These are phyloP conservation scores for Cryptosula pallasiana DNA, from an alignment of 2,888 invertebrate species.

Conservation along the genomic window DNA sequence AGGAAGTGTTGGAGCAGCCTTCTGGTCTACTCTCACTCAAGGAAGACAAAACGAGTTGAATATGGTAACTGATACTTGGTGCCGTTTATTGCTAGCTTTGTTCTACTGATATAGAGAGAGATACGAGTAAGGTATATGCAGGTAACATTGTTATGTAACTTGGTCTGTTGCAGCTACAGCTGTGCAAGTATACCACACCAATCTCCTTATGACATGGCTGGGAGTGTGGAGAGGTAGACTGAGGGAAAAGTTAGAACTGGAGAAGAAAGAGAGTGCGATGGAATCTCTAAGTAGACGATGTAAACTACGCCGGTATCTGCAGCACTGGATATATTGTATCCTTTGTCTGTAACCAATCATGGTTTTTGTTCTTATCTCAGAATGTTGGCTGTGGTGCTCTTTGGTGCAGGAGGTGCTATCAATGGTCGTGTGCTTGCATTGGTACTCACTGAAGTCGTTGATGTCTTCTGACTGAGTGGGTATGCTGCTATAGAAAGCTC, in stretches of 20 bases:
- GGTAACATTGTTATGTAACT: no score
- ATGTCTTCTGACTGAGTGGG: no score
- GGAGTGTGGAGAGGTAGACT: slow-evolving; percentile 34
- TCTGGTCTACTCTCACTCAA: not conserved
- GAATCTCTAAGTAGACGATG: slow-evolving; percentile 32
- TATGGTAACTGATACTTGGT: not conserved
- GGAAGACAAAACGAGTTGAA: slow-evolving; percentile 6
- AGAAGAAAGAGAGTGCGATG: slow-evolving; percentile 35
- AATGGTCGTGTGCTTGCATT: no score
- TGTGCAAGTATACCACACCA: not conserved
- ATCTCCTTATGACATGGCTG: slow-evolving; percentile 32
- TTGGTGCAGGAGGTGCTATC: no score
- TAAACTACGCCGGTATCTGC: slow-evolving; percentile 33
- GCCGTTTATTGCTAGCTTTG: no score
- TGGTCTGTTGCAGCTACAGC: not conserved
- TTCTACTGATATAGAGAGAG: no score
- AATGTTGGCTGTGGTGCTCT: no score
- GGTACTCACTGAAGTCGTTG: no score
- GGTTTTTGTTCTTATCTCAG: no score
- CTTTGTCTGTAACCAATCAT: no score
- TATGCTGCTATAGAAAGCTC: no score
- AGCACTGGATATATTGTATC: slow-evolving; percentile 46
- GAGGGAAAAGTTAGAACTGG: slow-evolving; percentile 30
- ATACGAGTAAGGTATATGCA: no score
- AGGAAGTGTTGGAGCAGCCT: not conserved